Evolutionary conservation across 2,113 vertebrate genomes (phyloP).

Genomic region (Mustela nigripes): DNA sequence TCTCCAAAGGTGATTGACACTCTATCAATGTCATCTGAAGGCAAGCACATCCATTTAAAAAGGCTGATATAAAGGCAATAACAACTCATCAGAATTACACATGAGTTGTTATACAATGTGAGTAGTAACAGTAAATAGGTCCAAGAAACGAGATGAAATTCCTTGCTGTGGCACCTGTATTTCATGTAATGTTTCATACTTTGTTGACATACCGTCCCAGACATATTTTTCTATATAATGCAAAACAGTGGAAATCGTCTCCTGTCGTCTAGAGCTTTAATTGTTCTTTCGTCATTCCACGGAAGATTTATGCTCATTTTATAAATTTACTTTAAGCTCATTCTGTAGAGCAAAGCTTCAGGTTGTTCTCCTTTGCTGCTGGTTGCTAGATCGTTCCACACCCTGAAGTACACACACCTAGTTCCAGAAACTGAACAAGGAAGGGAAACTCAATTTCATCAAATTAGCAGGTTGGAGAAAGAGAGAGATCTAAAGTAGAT

Average conservation of each 20-base stretch:
- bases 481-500: too few species aligned
- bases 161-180: not conserved
- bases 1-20: not conserved
- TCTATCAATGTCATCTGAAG: not conserved
- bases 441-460: conserved; percentile 12
- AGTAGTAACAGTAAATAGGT: conserved; percentile 40
- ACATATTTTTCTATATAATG: not conserved
- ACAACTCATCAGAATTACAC: conserved; percentile 42
- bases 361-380: not conserved
- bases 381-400: not conserved
- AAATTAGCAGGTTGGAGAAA: not conserved
- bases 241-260: conserved; percentile 5
- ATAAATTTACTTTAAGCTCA: not conserved
- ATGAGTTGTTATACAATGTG: conserved; percentile 3
- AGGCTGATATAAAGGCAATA: conserved; percentile 22
- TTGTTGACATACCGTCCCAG: conserved; percentile 6
- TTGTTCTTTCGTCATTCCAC: not conserved
- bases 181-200: conserved; percentile 35
- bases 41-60: not conserved
- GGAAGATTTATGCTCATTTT: not conserved
- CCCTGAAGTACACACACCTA: not conserved
- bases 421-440: not conserved
- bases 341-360: not conserved
- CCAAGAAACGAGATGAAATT: conserved; percentile 72
- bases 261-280: not conserved